Conservation (phyloP, 2,797 vertebrate species). For the Falco cherrug region DNA sequence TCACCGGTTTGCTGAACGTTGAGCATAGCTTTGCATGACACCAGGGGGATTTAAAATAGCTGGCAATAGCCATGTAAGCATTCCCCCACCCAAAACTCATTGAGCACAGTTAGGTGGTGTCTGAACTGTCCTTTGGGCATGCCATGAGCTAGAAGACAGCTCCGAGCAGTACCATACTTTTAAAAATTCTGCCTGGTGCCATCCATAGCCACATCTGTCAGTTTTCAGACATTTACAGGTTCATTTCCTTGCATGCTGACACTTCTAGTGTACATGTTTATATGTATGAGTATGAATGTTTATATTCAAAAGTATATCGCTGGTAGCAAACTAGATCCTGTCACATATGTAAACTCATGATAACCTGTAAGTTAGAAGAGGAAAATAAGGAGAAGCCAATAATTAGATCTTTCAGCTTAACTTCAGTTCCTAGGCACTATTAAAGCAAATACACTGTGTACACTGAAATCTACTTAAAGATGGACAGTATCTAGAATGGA, state of each 20-base stretch:
- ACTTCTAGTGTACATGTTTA: not conserved
- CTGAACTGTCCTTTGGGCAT: not conserved
- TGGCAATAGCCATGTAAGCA: not conserved
- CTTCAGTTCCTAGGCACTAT: not conserved
- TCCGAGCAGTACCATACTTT: not conserved
- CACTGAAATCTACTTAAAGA: not conserved
- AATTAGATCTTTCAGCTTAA: not conserved
- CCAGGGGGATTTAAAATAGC: not conserved
- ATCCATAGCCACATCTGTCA: not conserved
- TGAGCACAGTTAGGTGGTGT: not conserved
- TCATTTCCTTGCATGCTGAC: not conserved
- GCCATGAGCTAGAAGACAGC: not conserved
- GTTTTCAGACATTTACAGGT: not conserved
- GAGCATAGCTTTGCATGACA: not conserved
- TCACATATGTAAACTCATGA: not conserved
- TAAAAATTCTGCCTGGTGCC: not conserved
- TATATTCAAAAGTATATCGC: not conserved
- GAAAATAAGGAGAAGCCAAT: not conserved
- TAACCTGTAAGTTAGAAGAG: not conserved
- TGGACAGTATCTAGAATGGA: not conserved
- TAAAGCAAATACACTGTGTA: not conserved
- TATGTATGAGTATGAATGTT: not conserved
- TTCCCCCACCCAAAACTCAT: not conserved
- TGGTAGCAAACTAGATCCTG: not conserved
- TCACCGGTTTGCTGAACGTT: not conserved